phyloP scores from a whole-genome alignment of 1,140 invertebrate species.

The Microplitis mediator region DNA sequence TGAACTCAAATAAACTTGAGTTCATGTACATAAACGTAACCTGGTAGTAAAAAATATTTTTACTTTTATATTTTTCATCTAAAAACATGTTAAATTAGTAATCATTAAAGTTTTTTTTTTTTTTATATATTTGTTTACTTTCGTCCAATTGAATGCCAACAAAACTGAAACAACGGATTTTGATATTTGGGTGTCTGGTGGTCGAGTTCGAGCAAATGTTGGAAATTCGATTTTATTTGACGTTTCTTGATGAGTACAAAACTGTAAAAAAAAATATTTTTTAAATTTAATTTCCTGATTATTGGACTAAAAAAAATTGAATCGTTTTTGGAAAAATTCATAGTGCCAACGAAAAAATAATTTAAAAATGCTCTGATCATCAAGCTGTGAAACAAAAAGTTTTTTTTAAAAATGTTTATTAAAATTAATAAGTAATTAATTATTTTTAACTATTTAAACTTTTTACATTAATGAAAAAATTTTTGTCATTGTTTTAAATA shows the following conservation, averaged over 20 bases:
- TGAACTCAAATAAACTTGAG: slow-evolving; percentile 71
- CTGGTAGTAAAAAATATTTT: slow-evolving; percentile 52
- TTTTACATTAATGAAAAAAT: too few relatives aligned
- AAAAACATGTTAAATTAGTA: not conserved
- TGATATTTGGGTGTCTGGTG: slow-evolving; percentile 91
- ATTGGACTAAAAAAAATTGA: too few relatives aligned
- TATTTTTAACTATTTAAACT: too few relatives aligned
- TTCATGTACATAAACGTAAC: slow-evolving; percentile 78
- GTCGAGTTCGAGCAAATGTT: slow-evolving; percentile 90
- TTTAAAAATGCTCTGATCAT: too few relatives aligned
- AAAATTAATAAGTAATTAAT: too few relatives aligned
- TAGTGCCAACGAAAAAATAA: too few relatives aligned
- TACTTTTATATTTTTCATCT: not conserved
- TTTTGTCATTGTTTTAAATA: too few relatives aligned
- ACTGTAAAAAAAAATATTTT: slow-evolving; percentile 66
- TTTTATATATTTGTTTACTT: slow-evolving; percentile 64
- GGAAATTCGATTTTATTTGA: slow-evolving; percentile 87
- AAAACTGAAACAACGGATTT: slow-evolving; percentile 84
- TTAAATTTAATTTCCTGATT: too few relatives aligned
- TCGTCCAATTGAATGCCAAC: slow-evolving; percentile 80
- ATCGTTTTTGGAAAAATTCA: too few relatives aligned
- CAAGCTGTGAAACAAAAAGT: too few relatives aligned
- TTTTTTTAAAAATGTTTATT: too few relatives aligned
- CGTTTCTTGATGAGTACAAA: slow-evolving; percentile 83
- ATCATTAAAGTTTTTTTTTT: not conserved